These are phyloP conservation scores for Drosophila parabipectinata DNA, from an alignment of 1,140 invertebrate genomes.

Conservation along the genomic window DNA sequence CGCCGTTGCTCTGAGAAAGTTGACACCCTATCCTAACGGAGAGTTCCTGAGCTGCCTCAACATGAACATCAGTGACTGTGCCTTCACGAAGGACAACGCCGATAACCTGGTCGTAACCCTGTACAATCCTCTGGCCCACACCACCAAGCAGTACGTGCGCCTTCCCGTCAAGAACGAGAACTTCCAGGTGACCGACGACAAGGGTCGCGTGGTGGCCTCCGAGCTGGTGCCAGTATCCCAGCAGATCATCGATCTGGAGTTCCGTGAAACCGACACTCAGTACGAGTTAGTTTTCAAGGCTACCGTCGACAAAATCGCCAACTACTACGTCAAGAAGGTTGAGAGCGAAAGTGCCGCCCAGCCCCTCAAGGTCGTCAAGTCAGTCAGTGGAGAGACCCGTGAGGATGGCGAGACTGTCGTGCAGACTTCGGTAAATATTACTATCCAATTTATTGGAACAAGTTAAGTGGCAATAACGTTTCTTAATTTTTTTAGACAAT, in stretches of 20 bases:
- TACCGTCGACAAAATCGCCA: slow-evolving; percentile 59
- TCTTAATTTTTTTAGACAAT: slow-evolving; percentile 23
- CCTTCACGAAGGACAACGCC: slow-evolving; percentile 83
- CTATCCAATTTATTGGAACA: not conserved
- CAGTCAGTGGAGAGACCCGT: not conserved
- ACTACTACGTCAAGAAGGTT: slow-evolving; percentile 39
- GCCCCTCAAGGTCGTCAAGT: not conserved
- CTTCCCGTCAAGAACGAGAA: slow-evolving; percentile 88
- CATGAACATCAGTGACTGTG: slow-evolving; percentile 88
- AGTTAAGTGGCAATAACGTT: too few species aligned
- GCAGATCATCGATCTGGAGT: slow-evolving; percentile 86
- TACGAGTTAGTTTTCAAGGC: slow-evolving; percentile 89
- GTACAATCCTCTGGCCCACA: slow-evolving; percentile 92
- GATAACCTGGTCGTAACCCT: slow-evolving; percentile 88
- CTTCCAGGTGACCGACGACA: slow-evolving; percentile 87
- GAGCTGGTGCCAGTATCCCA: slow-evolving; percentile 88
- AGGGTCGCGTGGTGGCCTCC: slow-evolving; percentile 63
- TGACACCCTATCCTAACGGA: slow-evolving; percentile 84
- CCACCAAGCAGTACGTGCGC: slow-evolving; percentile 87
- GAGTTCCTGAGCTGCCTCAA: slow-evolving; percentile 86
- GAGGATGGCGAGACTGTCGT: slow-evolving; percentile 32
- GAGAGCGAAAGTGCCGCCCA: not conserved
- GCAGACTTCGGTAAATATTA: slow-evolving; percentile 54
- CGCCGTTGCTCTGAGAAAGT: slow-evolving; percentile 58
- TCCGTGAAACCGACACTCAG: slow-evolving; percentile 86